These are phyloP conservation scores for Phenacoccus solenopsis DNA, from an alignment of 1,140 invertebrate genomes.

Conservation along the genomic window DNA sequence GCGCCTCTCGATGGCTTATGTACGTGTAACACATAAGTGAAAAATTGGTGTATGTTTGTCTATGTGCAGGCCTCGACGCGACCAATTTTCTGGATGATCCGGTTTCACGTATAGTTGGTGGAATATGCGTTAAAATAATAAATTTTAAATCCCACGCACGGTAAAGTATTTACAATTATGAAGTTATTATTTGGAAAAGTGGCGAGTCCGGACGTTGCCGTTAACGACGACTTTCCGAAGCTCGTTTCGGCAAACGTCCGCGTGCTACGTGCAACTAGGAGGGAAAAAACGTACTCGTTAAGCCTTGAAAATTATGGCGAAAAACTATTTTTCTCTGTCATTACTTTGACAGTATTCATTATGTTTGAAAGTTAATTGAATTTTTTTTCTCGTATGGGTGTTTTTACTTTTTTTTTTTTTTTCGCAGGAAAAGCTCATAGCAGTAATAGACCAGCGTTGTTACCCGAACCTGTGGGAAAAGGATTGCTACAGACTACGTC, in stretches of 20 bases:
- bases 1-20: too few species aligned
- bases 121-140: not conserved
- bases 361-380: constrained; percentile 7
- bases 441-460: not conserved
- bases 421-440: not conserved
- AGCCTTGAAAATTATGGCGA: constrained; percentile 1
- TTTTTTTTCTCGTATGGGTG: constrained; percentile 9
- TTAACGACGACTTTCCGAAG: not conserved
- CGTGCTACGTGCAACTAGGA: not conserved
- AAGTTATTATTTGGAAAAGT: constrained; percentile 1
- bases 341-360: not conserved
- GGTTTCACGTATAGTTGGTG: not conserved
- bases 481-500: constrained; percentile 6
- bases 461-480: constrained; percentile 13
- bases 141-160: not conserved
- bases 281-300: not conserved
- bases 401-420: not conserved
- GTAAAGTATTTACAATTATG: constrained; percentile 14
- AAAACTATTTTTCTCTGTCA: constrained; percentile 3
- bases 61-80: not conserved
- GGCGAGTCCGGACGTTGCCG: not conserved
- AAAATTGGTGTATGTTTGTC: constrained; percentile 12
- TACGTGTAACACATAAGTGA: too few species aligned
- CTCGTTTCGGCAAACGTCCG: too few species aligned
- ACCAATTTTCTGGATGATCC: not conserved